Evolutionary conservation across 2,888 invertebrate genomes (phyloP).

Genomic region (Platypus cylindrus): DNA sequence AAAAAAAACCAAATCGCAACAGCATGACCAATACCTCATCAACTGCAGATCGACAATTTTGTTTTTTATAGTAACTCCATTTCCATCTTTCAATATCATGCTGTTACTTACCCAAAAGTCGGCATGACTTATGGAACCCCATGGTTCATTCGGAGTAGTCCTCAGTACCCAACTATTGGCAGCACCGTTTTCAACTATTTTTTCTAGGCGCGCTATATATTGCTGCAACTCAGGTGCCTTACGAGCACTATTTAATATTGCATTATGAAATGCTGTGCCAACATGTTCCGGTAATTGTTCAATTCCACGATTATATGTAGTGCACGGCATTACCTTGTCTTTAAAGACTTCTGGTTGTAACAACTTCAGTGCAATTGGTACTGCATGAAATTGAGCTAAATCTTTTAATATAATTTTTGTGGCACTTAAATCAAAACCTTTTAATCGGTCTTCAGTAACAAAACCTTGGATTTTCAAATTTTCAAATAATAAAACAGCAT

Average conservation of each 20-base stretch:
- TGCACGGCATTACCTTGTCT: conserved; percentile 33
- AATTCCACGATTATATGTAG: conserved; percentile 27
- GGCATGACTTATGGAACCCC: conserved; percentile 41
- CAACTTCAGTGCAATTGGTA: conserved; percentile 42
- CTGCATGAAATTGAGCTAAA: conserved; percentile 44
- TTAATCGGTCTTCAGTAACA: conserved; percentile 37
- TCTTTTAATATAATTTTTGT: conserved; percentile 36
- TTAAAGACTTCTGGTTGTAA: conserved; percentile 36
- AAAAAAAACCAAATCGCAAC: conserved; percentile 44
- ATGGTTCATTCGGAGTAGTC: conserved; percentile 34
- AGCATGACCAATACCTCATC: conserved; percentile 38
- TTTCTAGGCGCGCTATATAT: conserved; percentile 22
- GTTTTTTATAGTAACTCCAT: conserved; percentile 34
- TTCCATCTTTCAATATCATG: conserved; percentile 39
- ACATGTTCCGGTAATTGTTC: conserved; percentile 29
- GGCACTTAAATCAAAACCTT: conserved; percentile 40
- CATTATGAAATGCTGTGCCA: conserved; percentile 25
- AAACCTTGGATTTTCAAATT: conserved; percentile 42
- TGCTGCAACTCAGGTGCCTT: conserved; percentile 22
- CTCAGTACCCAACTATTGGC: conserved; percentile 16
- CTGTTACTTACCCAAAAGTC: conserved; percentile 52
- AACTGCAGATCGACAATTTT: conserved; percentile 50
- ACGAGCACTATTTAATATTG: conserved; percentile 24
- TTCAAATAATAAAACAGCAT: conserved; percentile 45
- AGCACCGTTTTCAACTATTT: conserved; percentile 22